A percentile compares a stretch with the other conserved stretches of the same genome.
Conservation (phyloP, 2,113 vertebrate genomes). For the Syngnathus typhle region DNA sequence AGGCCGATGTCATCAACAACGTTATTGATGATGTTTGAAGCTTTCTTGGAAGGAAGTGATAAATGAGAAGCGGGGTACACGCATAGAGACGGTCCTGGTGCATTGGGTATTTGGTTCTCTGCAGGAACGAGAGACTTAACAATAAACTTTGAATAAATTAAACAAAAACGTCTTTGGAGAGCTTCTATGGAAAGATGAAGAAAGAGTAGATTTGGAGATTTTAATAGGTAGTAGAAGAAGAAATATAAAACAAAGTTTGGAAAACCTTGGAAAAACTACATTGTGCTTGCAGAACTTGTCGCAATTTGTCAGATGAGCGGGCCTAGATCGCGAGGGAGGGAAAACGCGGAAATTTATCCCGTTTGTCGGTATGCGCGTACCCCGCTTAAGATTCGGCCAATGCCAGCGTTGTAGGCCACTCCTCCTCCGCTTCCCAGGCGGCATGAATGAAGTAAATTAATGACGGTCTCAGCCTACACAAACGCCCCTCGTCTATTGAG, state of each 20-base stretch:
- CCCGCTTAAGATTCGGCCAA: slow-evolving; percentile 23
- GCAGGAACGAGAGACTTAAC: neutral
- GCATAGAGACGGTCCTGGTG: neutral
- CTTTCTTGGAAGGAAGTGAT: slow-evolving; percentile 42
- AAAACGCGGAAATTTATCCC: neutral
- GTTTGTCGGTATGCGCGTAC: neutral
- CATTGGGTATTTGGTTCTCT: neutral
- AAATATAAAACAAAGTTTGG: too few relatives aligned
- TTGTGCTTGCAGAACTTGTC: neutral
- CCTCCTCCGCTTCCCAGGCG: slow-evolving; percentile 52
- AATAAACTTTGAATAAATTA: neutral
- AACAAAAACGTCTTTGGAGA: neutral
- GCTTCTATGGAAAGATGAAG: neutral
- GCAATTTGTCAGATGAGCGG: neutral
- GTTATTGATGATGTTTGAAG: slow-evolving; percentile 42
- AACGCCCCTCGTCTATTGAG: slow-evolving; percentile 63
- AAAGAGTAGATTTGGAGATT: neutral
- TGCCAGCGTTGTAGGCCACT: slow-evolving; percentile 52
- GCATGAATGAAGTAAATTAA: slow-evolving; percentile 68
- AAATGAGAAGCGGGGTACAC: slow-evolving; percentile 31
- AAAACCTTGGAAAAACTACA: too few relatives aligned
- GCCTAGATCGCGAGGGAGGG: neutral
- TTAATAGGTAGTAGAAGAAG: neutral
- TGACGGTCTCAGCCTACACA: slow-evolving; percentile 64
- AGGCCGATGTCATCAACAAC: slow-evolving; percentile 41